Evolutionary conservation across 2,888 invertebrate species (phyloP).

Genomic region (Leptinotarsa rubiginosa): DNA sequence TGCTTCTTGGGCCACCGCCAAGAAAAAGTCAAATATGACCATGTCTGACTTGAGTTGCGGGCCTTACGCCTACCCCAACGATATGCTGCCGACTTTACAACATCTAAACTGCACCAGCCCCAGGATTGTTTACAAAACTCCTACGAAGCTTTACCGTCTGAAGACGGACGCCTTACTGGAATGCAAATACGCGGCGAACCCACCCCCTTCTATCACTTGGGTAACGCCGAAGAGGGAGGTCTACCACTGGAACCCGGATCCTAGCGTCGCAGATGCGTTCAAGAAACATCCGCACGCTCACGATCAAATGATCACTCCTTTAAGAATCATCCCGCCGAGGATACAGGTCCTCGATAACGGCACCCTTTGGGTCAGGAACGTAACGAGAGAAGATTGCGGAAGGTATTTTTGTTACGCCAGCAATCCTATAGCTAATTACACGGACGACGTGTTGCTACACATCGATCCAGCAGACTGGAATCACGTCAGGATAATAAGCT

Average conservation of each 20-base stretch:
- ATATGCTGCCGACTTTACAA: constrained; percentile 77
- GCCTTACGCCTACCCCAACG: constrained; percentile 73
- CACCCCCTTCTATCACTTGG: constrained; percentile 86
- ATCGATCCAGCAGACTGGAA: constrained; percentile 89
- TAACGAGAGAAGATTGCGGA: constrained; percentile 85
- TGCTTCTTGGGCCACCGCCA: constrained; percentile 61
- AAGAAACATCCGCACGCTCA: constrained; percentile 76
- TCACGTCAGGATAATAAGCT: constrained; percentile 85
- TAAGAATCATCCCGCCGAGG: constrained; percentile 67
- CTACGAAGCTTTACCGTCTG: constrained; percentile 74
- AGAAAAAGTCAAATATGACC: constrained; percentile 66
- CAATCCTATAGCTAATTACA: constrained; percentile 84
- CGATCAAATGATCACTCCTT: constrained; percentile 67
- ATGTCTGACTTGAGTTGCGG: constrained; percentile 75
- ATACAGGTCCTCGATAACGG: constrained; percentile 73
- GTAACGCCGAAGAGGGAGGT: constrained; percentile 80
- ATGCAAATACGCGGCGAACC: constrained; percentile 79
- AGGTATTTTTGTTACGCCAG: constrained; percentile 87
- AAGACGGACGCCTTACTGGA: constrained; percentile 78
- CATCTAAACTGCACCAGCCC: constrained; percentile 80
- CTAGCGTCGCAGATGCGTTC: constrained; percentile 74
- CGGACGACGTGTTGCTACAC: constrained; percentile 80
- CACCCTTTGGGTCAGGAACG: constrained; percentile 62
- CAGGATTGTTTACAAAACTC: constrained; percentile 71
- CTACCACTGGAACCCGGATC: constrained; percentile 84